Evolutionary conservation across 2,888 invertebrate genomes (phyloP).

Genomic region (Siphlonurus alternatus): DNA sequence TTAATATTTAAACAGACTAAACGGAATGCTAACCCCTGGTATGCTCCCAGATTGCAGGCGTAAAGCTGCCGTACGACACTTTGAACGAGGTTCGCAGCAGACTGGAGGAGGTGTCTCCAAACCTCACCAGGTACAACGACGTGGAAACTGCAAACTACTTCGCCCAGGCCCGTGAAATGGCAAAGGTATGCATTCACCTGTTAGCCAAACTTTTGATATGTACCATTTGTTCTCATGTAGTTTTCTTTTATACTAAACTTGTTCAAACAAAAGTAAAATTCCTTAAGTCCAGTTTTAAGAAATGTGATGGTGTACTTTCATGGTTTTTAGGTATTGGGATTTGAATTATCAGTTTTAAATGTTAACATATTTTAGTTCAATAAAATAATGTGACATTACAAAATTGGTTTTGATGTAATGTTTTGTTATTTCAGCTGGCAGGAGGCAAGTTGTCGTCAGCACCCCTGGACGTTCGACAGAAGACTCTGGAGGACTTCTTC

Average conservation of each 20-base stretch:
- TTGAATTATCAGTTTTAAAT: no score
- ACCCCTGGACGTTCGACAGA: conserved; percentile 49
- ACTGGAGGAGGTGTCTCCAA: conserved; percentile 73
- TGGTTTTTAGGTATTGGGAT: no score
- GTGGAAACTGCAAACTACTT: conserved; percentile 74
- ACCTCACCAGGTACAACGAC: conserved; percentile 67
- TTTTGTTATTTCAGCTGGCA: not conserved
- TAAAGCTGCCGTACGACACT: conserved; percentile 69
- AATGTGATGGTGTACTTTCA: not conserved
- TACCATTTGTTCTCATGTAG: not conserved
- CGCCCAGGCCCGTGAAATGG: conserved; percentile 58
- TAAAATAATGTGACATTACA: no score
- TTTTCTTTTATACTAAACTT: not conserved
- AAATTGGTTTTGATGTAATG: no score
- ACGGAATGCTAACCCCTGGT: no score
- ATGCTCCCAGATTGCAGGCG: conserved; percentile 41
- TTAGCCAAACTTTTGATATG: not conserved
- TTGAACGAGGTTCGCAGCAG: conserved; percentile 67
- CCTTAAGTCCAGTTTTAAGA: not conserved
- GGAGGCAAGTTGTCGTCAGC: conserved; percentile 4
- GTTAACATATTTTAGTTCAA: no score
- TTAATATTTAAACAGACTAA: no score
- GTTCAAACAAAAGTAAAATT: not conserved
- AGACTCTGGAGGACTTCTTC: conserved; percentile 66
- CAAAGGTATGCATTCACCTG: conserved; percentile 38